These are phyloP conservation scores for Tachina fera DNA, from an alignment of 2,888 invertebrate genomes.

Conservation along the genomic window DNA sequence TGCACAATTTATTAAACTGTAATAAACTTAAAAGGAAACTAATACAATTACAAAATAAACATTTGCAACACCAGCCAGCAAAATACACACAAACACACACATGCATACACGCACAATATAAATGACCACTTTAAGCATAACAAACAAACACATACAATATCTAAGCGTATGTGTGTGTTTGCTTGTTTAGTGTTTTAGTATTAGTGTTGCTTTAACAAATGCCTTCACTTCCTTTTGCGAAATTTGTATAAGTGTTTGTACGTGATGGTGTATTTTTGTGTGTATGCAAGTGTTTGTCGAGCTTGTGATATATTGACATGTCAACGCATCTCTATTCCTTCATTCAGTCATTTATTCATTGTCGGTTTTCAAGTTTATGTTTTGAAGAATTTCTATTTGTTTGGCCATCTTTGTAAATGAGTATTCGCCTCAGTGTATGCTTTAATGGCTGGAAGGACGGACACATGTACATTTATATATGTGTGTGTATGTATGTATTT, in stretches of 20 bases:
- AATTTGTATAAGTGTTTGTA: neutral
- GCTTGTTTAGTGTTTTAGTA: constrained; percentile 5
- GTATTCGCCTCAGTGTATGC: neutral
- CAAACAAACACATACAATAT: neutral
- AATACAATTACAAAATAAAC: neutral
- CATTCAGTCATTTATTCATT: constrained; percentile 54
- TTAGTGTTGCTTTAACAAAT: constrained; percentile 26
- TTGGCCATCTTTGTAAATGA: constrained; percentile 23
- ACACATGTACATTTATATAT: constrained; percentile 4
- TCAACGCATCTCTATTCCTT: constrained; percentile 64
- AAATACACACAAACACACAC: neutral
- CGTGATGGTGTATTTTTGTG: neutral
- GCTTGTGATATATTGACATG: constrained; percentile 69
- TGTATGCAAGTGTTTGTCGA: constrained; percentile 32
- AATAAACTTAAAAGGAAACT: constrained; percentile 44
- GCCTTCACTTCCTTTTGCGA: neutral
- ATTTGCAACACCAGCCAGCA: neutral
- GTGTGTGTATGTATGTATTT: constrained; percentile 4
- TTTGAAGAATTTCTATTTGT: constrained; percentile 27
- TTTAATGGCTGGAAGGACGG: neutral
- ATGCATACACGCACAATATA: neutral
- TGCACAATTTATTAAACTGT: constrained; percentile 60
- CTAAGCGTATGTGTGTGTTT: neutral
- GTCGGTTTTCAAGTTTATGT: constrained; percentile 28
- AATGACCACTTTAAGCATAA: constrained; percentile 31